Base-by-base conservation (phyloP, 2,113 vertebrate species). In the Balaenoptera acutorostrata region DNA sequence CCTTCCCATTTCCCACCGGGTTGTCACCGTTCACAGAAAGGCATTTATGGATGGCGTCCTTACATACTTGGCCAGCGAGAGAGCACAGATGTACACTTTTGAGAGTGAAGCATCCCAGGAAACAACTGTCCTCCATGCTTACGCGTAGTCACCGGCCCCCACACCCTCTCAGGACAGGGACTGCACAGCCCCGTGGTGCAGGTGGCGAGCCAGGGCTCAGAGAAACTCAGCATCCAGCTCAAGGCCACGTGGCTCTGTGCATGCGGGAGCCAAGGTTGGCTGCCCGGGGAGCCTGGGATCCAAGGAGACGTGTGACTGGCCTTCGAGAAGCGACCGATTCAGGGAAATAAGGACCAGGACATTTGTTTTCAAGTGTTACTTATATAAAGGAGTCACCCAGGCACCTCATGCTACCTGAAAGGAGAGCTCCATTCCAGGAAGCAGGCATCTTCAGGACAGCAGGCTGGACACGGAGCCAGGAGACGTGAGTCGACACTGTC, bases 281-380 rank as follows among this genome's bases (percentile, higher is more conserved):
- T 36, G 4, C 39, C 55, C 0, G 0, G 2, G 52, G 46, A n/a
- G 20, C n/a, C n/a, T 64, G 15, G 13, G 9, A 68, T 15, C 39
- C 5, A 1, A 49, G 55, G 31, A 29, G 11, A 13, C 1, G 3
- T 17, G n/a, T 17, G 23, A 33, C 61, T 29, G 44, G 36, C 33
- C 55, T 57, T 33, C 86, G 41, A 2, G 1, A 20, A 13, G 61
- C 1, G 17, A 46, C 49, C 5, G 0, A 9, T 4, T n/a, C 25
- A 33, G 18, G 15, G 23, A 57, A 31, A 20, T 3, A 12, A 31
- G 61, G 31, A 21, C 44, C 25, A 25, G 49, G 57, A 6, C 0
- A 0, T 31, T 1, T 0, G 1, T 25, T 29, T 27, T 25, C 0
- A 39, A 17, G 31, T 33, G 15, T 9, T 36, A 3, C 31, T n/a